Percentiles rank a stretch among this genome's conserved stretches.
Conservation (phyloP, 2,797 vertebrate genomes). For the Muscicapa comitata region DNA sequence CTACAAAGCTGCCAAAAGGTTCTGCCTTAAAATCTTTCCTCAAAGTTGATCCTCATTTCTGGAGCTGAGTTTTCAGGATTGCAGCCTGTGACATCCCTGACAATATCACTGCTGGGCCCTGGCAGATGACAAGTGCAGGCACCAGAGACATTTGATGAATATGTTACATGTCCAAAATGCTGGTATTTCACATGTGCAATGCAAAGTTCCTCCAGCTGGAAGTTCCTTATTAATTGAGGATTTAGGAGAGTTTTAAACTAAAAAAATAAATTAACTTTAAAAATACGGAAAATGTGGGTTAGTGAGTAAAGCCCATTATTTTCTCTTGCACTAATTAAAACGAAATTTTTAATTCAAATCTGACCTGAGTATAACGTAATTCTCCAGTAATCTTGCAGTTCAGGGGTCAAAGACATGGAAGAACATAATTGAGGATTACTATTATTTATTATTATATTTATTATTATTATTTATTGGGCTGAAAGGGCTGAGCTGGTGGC, state of each 20-base stretch:
- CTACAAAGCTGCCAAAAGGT: background rate
- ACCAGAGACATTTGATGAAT: background rate
- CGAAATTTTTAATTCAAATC: background rate
- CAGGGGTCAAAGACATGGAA: background rate
- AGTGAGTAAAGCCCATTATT: background rate
- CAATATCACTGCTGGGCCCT: fast-evolving
- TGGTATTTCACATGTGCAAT: fast-evolving
- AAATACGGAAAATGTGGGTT: fast-evolving
- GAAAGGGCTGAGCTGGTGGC: background rate
- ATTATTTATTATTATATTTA: no score
- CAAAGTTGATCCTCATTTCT: background rate
- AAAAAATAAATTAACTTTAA: background rate
- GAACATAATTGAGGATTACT: background rate
- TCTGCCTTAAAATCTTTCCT: background rate
- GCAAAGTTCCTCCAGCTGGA: background rate
- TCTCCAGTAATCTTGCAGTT: background rate
- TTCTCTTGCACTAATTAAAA: background rate
- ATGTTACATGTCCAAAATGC: background rate
- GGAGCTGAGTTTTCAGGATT: background rate
- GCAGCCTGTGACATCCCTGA: background rate
- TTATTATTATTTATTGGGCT: no score
- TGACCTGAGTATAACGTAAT: background rate
- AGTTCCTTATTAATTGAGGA: background rate
- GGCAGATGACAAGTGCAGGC: background rate
- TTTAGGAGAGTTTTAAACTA: background rate